These are phyloP conservation scores for Saxicola maurus DNA, from an alignment of 2,797 vertebrate species.

Conservation along the genomic window DNA sequence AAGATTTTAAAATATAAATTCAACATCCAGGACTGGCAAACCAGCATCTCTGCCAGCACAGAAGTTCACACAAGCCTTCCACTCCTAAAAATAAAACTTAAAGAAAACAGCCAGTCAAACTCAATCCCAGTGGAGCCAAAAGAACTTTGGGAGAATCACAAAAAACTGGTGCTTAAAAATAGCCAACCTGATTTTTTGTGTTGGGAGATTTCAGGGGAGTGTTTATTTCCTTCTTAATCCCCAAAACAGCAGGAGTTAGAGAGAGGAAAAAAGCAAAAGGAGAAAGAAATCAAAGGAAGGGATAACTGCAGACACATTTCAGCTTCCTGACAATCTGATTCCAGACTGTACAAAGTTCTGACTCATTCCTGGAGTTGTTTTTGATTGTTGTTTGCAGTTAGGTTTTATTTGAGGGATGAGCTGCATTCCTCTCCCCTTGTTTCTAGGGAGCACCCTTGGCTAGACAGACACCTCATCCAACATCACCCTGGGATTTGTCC, in stretches of 20 bases:
- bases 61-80: not conserved
- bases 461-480: rapidly evolving
- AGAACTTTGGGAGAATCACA: not conserved
- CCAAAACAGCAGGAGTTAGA: not conserved
- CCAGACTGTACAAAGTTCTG: not conserved
- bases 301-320: not conserved
- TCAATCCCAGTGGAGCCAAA: not conserved
- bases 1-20: not conserved
- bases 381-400: not conserved
- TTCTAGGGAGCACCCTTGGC: rapidly evolving
- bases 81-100: constrained; percentile 43
- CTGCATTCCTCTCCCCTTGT: not conserved
- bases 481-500: not conserved
- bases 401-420: not conserved
- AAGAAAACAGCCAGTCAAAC: constrained; percentile 1
- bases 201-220: not conserved
- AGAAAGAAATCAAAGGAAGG: not conserved
- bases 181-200: constrained; percentile 20
- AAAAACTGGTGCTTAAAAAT: not conserved
- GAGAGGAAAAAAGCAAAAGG: not conserved
- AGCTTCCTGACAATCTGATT: not conserved
- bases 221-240: not conserved
- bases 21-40: not conserved
- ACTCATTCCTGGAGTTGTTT: not conserved
- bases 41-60: not conserved